Evolutionary conservation across 2,888 invertebrate species (phyloP).

Genomic region (Biston betularia): DNA sequence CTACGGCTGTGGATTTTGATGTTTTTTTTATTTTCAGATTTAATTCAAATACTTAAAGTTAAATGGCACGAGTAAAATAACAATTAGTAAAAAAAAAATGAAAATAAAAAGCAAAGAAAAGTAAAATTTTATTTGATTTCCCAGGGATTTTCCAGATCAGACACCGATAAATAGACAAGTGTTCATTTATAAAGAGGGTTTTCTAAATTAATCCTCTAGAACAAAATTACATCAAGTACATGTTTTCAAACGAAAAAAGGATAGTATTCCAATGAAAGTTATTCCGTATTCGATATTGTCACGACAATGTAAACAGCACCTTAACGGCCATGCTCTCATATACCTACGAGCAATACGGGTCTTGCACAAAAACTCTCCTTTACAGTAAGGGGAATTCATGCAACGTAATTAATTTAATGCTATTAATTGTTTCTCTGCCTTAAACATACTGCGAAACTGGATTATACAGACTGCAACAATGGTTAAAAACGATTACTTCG

Average conservation of each 20-base stretch:
- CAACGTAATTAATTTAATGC: constrained; percentile 74
- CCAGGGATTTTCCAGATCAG: too few species aligned
- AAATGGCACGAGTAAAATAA: too few species aligned
- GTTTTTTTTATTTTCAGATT: too few species aligned
- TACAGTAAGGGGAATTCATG: constrained; percentile 58
- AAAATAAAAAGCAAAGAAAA: too few species aligned
- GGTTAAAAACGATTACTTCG: constrained; percentile 39
- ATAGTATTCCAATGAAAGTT: neutral
- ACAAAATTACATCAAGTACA: too few species aligned
- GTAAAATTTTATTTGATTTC: too few species aligned
- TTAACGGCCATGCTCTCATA: constrained; percentile 55
- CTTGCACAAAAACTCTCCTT: constrained; percentile 57
- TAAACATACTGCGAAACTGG: constrained; percentile 56
- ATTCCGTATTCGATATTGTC: neutral
- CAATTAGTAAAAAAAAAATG: too few species aligned
- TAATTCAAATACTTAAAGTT: too few species aligned
- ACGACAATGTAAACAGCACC: constrained; percentile 1
- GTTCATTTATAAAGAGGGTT: too few species aligned
- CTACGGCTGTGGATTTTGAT: too few species aligned
- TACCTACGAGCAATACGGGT: constrained; percentile 39
- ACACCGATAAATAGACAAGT: too few species aligned
- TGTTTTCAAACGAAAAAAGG: neutral
- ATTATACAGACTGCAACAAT: constrained; percentile 41
- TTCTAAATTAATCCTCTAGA: too few species aligned
- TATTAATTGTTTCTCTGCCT: constrained; percentile 70